Evolutionary conservation across 2,113 vertebrate species (phyloP), one percentile per base, ranked within the genome.

Genomic region (Callipepla squamata): DNA sequence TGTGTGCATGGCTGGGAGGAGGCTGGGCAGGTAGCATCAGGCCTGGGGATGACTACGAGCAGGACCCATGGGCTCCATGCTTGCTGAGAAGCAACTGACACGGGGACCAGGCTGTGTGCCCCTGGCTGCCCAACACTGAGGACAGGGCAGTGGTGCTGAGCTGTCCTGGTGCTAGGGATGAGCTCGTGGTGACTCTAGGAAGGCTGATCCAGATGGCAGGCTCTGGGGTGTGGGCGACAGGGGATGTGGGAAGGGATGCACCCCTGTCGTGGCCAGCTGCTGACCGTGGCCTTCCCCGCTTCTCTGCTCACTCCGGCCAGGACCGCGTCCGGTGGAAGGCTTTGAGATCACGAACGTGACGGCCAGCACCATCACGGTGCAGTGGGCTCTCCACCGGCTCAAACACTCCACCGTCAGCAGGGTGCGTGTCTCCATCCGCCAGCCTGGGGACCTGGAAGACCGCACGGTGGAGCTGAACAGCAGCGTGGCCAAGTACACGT

Each of bases 271-370:
- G 23, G 45, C 26, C 30, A 17, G 67, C 1, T 20, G 34, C 30
- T 95, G 92, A 96, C 79, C 3, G 0, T 42, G 13, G 74, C 13
- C 67, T 53, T 66, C 47, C 94, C 13, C 2, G 7, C 90, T 82
- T 94, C 78, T 79, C 62, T 32, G 25, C 58, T 59, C 79, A 66
- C 78, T 88, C 92, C 0, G 96, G 47, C 80, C 92, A 99, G 99
- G 99, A 84, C 99, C 99, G 32, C 98, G 95, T 55, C 97, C 97
- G 32, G 98, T 98, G 74, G 99, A 99, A 96, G 98, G 98, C 95
- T 98, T 99, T 73, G 98, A 98, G 92, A 98, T 98, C 93, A 96
- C 92, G 55, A 99, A 99, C 3, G 98, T 98, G 86, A 98, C 99
- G 0, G 98, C 99, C 80, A 98, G 97, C 13, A 80, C 98, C 92